Base-by-base conservation (phyloP, 2,888 invertebrate genomes). In the Drosophila putrida region DNA sequence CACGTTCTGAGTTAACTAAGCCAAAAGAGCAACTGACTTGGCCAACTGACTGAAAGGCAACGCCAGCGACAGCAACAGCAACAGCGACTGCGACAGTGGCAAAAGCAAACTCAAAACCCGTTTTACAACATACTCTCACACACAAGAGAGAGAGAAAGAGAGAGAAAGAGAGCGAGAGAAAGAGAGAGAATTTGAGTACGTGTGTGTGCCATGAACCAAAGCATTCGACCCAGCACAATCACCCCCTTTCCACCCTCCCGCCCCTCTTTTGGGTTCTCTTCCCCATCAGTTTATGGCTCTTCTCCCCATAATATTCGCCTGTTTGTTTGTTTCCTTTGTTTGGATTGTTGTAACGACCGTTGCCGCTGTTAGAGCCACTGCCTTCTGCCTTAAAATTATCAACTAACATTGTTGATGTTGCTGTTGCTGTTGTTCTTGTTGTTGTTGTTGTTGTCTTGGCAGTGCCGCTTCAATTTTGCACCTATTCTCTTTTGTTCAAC, bases 1-100 rank as follows among this genome's bases (percentile, higher is more conserved):
- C 87, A 84, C 87, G 89, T 84, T 86, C 89, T 84, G 68, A 74
- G 84, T 87, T 88, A 79, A 81, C 79, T 89, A 81, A 89, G 88
- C 82, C 75, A 85, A 89, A 85, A 85, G 88, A 89, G 89, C 82
- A 85, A 85, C 89, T 89, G 88, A 85, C 84, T 83, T 89, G 87
- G 75, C 89, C 87, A 89, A 84, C 88, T 75, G 89, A 83, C 73
- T 83, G 76, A 69, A 75, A 73, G 65, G 69, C 71, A 65, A 44
- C 64, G 46, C 50, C 77, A 11, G 35, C 66, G 39, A 44, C 25
- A n/a, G 55, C 35, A n/a, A 20, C 55, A 41, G 8, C 28, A 31
- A 2, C 41, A 28, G 44, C 27, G 27, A 4, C 62, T 36, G 44
- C 33, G 31, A 39, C 76, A 72, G 68, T 57, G 65, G 73, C 71